Evolutionary conservation across 2,888 invertebrate genomes (phyloP), one percentile per base, ranked within the genome.

Genomic region (Hofmannophila pseudospretella): DNA sequence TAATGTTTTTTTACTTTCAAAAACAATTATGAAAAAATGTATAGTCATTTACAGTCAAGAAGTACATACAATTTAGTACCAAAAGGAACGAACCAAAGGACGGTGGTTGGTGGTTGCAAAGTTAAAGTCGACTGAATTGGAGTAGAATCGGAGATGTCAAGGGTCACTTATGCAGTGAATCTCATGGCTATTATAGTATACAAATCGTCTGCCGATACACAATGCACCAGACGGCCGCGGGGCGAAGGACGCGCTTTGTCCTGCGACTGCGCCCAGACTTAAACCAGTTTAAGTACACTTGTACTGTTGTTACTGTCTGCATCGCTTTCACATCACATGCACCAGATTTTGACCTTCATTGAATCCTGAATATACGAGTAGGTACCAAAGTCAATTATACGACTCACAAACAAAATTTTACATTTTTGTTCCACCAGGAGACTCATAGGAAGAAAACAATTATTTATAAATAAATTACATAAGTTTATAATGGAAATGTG

Each of bases 281-380:
- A 63, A 78, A 81, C 80, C 75, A 68, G 80, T 78, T 75, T 61
- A 55, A 47, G 46, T 64, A 65, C 72, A 77, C 79, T 79, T 78
- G 76, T 73, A 72, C 71, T 77, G 61, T 65, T 62, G 61, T 63
- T 51, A 57, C 54, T 52, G 58, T 53, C 61, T 62, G 44, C 45
- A 39, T 54, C 52, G 57, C 66, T 73, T 70, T 70, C 65, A 61
- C 54, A 53, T n/a, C 51, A 58, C 44, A 54, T 57, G 52, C 55
- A 60, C n/a, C n/a, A n/a, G n/a, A n/a, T n/a, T n/a, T n/a, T n/a
- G n/a, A n/a, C n/a, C n/a, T n/a, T n/a, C n/a, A n/a, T n/a, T n/a
- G n/a, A n/a, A n/a, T n/a, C n/a, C n/a, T n/a, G n/a, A 20, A 20
- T 20, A 19, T 31, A 19, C 30, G 12, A 32, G 12, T 30, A 27